Evolutionary conservation across 2,797 vertebrate species (phyloP).

Genomic region (Melopsittacus undulatus): DNA sequence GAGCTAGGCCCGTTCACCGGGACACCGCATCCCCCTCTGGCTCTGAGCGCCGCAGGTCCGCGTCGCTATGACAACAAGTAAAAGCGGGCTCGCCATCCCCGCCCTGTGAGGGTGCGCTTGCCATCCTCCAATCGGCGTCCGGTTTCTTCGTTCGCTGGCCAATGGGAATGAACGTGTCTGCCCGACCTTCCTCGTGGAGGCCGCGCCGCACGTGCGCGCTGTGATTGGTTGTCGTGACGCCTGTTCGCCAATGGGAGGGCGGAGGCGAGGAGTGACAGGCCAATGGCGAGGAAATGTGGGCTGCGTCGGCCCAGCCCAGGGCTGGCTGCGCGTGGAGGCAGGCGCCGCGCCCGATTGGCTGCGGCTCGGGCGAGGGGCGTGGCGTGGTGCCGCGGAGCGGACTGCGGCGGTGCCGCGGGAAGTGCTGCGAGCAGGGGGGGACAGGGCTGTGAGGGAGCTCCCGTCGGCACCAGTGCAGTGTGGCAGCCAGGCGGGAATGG

Average conservation of each 20-base stretch:
- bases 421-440: no score
- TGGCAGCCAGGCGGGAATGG: neutral
- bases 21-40: neutral
- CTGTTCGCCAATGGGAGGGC: neutral
- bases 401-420: neutral
- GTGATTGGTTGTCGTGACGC: neutral
- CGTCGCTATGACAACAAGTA: neutral
- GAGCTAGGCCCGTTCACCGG: neutral
- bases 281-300: neutral
- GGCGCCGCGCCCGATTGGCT: neutral
- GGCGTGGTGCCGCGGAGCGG: no score
- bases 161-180: fast-evolving
- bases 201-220: neutral
- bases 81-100: no score
- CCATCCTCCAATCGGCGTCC: neutral
- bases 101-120: neutral
- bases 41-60: neutral
- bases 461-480: neutral
- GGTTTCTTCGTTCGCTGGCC: fast-evolving
- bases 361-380: neutral
- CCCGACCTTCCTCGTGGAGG: fast-evolving
- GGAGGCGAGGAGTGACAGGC: neutral
- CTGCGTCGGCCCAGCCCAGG: neutral
- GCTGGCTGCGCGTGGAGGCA: no score
- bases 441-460: no score